Percentiles rank a stretch among this genome's conserved stretches.
These are phyloP conservation scores for Furnarius figulus DNA, from an alignment of 2,113 vertebrate species.

Conservation along the genomic window DNA sequence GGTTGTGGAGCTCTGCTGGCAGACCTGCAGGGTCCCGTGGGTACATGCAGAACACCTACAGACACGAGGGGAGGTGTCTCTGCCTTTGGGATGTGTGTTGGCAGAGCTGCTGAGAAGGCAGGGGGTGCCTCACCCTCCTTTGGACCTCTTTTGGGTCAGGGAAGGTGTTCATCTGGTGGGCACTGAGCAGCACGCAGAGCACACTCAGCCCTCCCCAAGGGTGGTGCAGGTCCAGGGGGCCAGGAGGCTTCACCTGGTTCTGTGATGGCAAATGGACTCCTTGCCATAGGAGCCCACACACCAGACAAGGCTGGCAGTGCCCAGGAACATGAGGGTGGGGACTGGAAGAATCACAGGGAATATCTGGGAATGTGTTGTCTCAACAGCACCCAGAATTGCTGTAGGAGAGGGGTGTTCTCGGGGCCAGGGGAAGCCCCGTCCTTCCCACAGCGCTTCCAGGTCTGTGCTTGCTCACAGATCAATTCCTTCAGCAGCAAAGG, in stretches of 20 bases:
- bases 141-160: neutral
- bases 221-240: neutral
- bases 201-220: neutral
- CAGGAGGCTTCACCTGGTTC: neutral
- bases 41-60: neutral
- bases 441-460: neutral
- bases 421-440: neutral
- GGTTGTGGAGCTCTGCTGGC: neutral
- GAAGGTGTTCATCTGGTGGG: accelerated
- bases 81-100: neutral
- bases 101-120: neutral
- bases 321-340: neutral
- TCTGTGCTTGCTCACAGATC: neutral
- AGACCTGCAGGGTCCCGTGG: neutral
- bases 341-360: neutral
- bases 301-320: neutral
- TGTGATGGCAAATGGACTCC: neutral
- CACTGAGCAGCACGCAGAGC: neutral
- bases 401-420: neutral
- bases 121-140: neutral
- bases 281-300: accelerated
- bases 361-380: neutral
- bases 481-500: neutral
- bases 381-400: neutral
- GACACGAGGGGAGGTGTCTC: neutral